phyloP scores from a whole-genome alignment of 2,797 vertebrate species.

The Discoglossus pictus region DNA sequence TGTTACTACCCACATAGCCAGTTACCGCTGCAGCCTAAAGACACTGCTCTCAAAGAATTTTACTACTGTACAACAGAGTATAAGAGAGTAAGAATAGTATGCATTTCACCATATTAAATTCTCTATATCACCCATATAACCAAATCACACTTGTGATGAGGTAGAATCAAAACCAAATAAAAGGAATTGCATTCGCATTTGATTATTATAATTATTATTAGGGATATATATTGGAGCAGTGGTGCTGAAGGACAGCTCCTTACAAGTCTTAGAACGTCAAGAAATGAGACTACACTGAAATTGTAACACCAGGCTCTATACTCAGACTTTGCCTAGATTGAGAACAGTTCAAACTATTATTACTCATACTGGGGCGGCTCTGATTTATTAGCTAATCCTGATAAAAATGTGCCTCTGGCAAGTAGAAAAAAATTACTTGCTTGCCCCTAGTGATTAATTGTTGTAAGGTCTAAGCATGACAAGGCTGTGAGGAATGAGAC shows the following conservation, averaged over 20 bases:
- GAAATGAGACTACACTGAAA: slow-evolving; percentile 42
- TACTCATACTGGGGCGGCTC: slow-evolving; percentile 59
- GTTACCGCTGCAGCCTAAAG: no score
- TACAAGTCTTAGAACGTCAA: slow-evolving; percentile 40
- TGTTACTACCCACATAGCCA: no score
- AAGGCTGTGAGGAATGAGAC: slow-evolving; percentile 62
- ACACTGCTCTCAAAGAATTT: no score
- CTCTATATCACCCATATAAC: neutral
- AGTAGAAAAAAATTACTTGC: slow-evolving; percentile 66
- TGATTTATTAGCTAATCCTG: slow-evolving; percentile 77
- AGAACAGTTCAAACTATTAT: slow-evolving; percentile 69
- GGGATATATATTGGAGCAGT: neutral
- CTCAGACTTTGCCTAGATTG: slow-evolving; percentile 44
- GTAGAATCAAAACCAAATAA: no score
- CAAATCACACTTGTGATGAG: no score
- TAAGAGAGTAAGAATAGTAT: slow-evolving; percentile 41
- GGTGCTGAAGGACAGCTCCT: slow-evolving; percentile 11
- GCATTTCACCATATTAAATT: slow-evolving; percentile 32
- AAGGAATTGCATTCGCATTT: neutral
- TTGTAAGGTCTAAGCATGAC: slow-evolving; percentile 66
- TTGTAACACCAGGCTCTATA: slow-evolving; percentile 61
- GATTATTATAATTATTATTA: no score
- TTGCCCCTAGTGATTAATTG: slow-evolving; percentile 73
- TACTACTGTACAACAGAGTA: no score
- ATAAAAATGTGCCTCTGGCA: slow-evolving; percentile 73